Percentiles rank a stretch among this genome's conserved stretches.
phyloP scores from a whole-genome alignment of 2,888 invertebrate genomes.

The Pristionchus maxplancki region DNA sequence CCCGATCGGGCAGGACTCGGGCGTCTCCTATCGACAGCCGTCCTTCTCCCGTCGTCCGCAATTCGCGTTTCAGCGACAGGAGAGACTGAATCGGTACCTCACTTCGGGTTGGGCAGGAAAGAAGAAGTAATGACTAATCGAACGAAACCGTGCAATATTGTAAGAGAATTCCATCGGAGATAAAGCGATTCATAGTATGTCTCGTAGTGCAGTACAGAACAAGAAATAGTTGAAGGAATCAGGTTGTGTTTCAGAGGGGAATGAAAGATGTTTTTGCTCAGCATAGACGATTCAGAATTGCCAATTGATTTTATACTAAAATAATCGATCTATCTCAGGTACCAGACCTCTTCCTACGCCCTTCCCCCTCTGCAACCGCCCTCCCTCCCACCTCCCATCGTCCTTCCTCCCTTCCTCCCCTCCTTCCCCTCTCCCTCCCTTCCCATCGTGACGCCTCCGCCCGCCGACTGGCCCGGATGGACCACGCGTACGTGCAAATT shows the following conservation, averaged over 20 bases:
- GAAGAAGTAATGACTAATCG: background rate
- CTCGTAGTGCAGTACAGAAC: no score
- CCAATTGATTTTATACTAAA: no score
- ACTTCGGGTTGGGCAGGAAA: background rate
- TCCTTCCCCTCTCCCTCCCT: background rate
- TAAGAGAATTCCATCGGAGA: background rate
- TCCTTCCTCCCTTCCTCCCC: background rate
- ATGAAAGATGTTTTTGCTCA: background rate
- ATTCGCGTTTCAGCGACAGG: slow-evolving; percentile 29
- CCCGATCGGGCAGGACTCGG: background rate
- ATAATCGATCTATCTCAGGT: no score
- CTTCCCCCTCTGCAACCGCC: background rate
- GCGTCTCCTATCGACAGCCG: background rate
- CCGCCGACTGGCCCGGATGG: slow-evolving; percentile 30
- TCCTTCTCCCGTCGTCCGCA: background rate
- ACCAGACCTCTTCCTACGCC: background rate
- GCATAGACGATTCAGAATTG: background rate
- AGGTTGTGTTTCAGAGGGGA: background rate
- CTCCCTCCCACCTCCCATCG: slow-evolving; percentile 25
- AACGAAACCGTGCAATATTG: background rate
- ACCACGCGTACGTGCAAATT: background rate
- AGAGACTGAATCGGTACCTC: slow-evolving; percentile 18
- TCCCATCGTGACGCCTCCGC: background rate
- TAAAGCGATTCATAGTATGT: background rate
- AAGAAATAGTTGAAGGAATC: no score